Evolutionary conservation across 2,113 vertebrate genomes (phyloP).

Genomic region (Atlantisia rogersi): DNA sequence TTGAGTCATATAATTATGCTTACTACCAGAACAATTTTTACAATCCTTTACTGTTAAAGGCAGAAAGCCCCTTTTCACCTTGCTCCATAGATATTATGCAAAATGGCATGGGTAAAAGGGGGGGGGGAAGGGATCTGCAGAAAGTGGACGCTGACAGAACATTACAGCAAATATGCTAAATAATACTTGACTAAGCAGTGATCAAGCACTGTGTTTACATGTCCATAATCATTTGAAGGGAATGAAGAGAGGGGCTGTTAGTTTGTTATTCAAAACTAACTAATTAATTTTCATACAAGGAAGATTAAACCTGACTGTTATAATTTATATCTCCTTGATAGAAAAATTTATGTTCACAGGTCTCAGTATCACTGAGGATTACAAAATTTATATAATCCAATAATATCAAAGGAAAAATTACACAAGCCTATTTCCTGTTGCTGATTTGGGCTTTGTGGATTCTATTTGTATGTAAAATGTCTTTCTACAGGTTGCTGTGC

Average conservation of each 20-base stretch:
- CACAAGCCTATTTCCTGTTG: background rate
- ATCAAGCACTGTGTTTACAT: background rate
- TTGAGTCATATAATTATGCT: background rate
- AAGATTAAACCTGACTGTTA: background rate
- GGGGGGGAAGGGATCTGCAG: background rate
- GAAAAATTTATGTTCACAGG: background rate
- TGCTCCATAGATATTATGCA: background rate
- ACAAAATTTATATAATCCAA: background rate
- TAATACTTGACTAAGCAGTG: background rate
- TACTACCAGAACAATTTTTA: background rate
- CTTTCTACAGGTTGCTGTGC: background rate
- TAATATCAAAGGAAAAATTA: background rate
- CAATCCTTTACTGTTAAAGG: background rate
- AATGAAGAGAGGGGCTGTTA: background rate
- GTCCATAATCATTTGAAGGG: background rate
- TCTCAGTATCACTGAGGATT: background rate
- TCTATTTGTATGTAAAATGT: background rate
- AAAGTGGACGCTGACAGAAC: background rate
- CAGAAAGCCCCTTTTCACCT: background rate
- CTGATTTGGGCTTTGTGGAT: background rate
- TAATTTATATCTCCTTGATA: background rate
- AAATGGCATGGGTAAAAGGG: background rate
- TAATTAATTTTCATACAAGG: background rate
- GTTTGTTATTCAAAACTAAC: background rate
- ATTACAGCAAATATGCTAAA: background rate